Percentiles rank a stretch among this genome's conserved stretches.
Conservation (phyloP, 2,113 vertebrate species). For the Marmota monax region DNA sequence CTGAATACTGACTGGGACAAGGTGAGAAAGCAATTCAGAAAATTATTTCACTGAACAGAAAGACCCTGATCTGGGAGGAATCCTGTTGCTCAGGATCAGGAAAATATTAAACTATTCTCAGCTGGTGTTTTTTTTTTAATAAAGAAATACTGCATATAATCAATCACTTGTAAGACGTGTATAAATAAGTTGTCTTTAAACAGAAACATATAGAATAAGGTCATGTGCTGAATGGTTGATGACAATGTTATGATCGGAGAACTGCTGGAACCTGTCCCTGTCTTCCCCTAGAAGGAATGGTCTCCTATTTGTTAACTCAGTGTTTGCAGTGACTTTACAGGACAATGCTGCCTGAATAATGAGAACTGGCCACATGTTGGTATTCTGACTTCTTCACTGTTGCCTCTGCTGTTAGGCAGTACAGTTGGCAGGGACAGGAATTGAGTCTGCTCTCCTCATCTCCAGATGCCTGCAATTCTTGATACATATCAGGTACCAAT, state of each 20-base stretch:
- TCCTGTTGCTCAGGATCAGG: not conserved
- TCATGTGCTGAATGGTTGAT: not conserved
- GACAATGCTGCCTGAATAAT: not conserved
- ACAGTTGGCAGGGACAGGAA: not conserved
- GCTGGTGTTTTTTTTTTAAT: not conserved
- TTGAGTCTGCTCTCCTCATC: not conserved
- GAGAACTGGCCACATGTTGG: not conserved
- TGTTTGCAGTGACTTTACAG: not conserved
- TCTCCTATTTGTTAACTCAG: not conserved
- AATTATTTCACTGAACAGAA: conserved; percentile 18
- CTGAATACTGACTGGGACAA: not conserved
- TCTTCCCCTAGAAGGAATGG: not conserved
- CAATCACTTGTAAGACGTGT: conserved; percentile 4
- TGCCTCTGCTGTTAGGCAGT: not conserved
- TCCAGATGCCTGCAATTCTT: not conserved
- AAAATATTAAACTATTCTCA: conserved; percentile 7
- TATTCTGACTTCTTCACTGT: not conserved
- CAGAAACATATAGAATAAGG: not conserved
- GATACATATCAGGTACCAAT: not conserved
- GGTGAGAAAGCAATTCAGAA: conserved; percentile 27
- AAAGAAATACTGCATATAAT: not conserved
- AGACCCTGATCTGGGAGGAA: not conserved
- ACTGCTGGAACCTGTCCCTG: not conserved
- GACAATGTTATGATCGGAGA: not conserved
- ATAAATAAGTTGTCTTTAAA: not conserved